Base-by-base conservation (phyloP, 1,140 invertebrate genomes). In the Drosophila subobscura region DNA sequence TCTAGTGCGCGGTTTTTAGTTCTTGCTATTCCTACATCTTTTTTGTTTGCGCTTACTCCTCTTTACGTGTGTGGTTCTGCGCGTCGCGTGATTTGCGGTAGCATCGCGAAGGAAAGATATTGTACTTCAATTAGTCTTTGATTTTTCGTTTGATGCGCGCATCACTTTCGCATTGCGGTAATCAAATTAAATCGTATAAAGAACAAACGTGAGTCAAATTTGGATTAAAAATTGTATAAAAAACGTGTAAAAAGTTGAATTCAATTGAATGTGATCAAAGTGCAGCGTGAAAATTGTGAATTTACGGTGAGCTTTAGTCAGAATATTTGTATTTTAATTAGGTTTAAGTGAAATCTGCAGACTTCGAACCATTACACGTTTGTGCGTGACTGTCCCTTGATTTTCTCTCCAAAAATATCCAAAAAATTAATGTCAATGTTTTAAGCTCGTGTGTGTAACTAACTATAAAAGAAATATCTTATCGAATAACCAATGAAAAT, bases 111-210 rank as follows among this genome's bases (percentile, higher is more conserved):
- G 10, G 10, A 37, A 37, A 37, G 53, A 27, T 47, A 16, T 20
- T 29, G 27, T 52, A 10, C 4, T 20, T 12, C 12, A 12, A 16
- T 41, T 55, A 42, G n/a, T 22, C 23, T 66, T 53, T 27, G 33
- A 54, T 54, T 46, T 37, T 8, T 20, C 42, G 6, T 54, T 54
- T 63, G 22, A 37, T 33, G 27, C 41, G 23, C 6, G 55, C 29
- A 8, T 33, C 29, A 12, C n/a, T 42, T 53, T 16, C 40, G 14
- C 29, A 22, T 25, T 66, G 46, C 16, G 46, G 20, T 55, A 66
- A 67, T 67, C 41, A 55, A 67, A 68, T 68, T 37, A 68, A 66
- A 67, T 67, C 55, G 41, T 41, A 67, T 68, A 70, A 70, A 70
- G 50, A 70, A 70, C 45, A 50, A 51, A 71, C 53, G 53, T 68